Evolutionary conservation across 1,140 invertebrate genomes (phyloP), one percentile per base, ranked within the genome.

Genomic region (Hyles euphorbiae): DNA sequence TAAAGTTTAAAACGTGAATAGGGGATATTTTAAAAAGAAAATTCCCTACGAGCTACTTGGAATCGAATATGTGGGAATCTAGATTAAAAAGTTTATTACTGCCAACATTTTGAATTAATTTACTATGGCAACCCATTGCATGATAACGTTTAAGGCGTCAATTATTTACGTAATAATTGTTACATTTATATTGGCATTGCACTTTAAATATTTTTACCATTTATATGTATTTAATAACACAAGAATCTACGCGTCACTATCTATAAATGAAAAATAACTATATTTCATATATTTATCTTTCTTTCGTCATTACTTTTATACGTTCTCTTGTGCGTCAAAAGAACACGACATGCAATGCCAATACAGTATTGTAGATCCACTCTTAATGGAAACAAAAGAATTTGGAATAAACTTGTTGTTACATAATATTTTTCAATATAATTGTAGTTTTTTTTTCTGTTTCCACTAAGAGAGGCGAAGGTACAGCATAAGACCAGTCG

Each of bases 401-500:
- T 4, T 1, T 10, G n/a, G n/a, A 1, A 5, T 10, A 47, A 47
- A 47, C 4, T 47, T n/a, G 5, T 34, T 34, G 33, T 52, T 5
- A 52, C 33, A 9, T 52, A 40, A 40, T 40, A 40, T 40, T 1
- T 40, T 40, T 8, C 4, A 5, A 40, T 22, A 22, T 22, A 22
- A 22, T 22, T 22, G 22, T 22, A 40, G 8, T 40, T 40, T 40
- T 8, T 47, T 6, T 47, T 47, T 8, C 10, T n/a, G 3, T 47
- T 47, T 11, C 12, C 5, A 11, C n/a, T 48, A 48, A 48, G 5
- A 48, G n/a, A 10, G 46, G 7, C 12, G n/a, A n/a, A 48, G n/a
- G n/a, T 43, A 32, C 5, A 44, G 61, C 67, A 62, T 69, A 55
- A 66, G 71, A 77, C 61, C 72, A 60, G 67, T 75, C 67, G 60